Evolutionary conservation across 2,797 vertebrate species (phyloP), one percentile per base, ranked within the genome.

Genomic region (Caiman crocodilus): DNA sequence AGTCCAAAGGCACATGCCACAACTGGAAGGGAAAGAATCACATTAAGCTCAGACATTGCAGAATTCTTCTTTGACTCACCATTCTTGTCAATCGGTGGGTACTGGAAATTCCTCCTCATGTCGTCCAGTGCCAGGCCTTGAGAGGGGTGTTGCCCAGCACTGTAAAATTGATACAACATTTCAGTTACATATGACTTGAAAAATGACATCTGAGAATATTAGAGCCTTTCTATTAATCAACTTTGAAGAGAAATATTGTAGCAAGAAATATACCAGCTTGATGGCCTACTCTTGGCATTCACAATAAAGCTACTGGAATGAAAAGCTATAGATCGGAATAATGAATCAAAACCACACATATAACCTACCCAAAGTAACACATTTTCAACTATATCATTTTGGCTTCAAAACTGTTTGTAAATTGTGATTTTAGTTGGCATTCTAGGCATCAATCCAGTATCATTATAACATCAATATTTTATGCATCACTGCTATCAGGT

Each of bases 101-200:
- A 98, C 94, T 98, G 99, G 97, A 99, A 98, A 96, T 93, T 99
- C 93, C 98, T 98, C n/a, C 98, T 98, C 76, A 99, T 97, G 69
- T 99, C 99, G 67, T 99, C 99, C 97, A 99, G 92, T 64, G 99
- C 98, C 82, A 98, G 97, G 28, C 98, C 98, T 92, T 98, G 98
- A 4, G 98, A 97, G 8, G 97, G 97, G 63, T 97, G 96, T 1
- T 98, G 98, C 3, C 63, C 98, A 35, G 98, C 92, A 59, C 99
- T 99, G 96, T 64, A 97, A 96, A 94, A 88, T 2, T 64, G 91
- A 92, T 6, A 67, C 65, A 63, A 87, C 17, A 23, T 5, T 5
- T 67, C 77, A 76, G 71, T 85, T 32, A 65, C 8, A 3, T 9
- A 7, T 57, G 30, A 25, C 50, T 28, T 35, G 12, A 26, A 32